Conservation (phyloP, 2,797 vertebrate genomes). For the Microcaecilia unicolor region DNA sequence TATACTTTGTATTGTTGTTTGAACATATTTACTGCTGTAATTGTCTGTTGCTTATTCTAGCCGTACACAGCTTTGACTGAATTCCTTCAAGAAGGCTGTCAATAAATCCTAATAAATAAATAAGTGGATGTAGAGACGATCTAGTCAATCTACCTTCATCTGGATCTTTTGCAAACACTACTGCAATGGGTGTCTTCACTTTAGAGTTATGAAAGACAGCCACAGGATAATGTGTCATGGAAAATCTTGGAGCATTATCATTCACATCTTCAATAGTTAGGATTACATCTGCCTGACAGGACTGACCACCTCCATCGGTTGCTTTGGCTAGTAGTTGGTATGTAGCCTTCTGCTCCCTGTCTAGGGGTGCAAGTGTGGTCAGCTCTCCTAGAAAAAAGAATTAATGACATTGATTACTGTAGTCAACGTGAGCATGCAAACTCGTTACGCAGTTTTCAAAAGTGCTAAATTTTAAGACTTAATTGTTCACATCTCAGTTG, state of each 20-base stretch:
- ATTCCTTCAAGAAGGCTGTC: no score
- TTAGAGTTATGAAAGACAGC: slow-evolving; percentile 94
- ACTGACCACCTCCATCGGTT: slow-evolving; percentile 84
- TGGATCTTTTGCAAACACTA: slow-evolving; percentile 82
- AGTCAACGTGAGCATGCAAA: neutral
- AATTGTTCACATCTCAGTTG: no score
- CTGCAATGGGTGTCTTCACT: slow-evolving; percentile 76
- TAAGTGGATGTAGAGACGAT: no score
- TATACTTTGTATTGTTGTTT: no score
- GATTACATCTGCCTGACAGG: slow-evolving; percentile 78
- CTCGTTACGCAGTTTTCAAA: no score
- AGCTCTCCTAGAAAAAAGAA: slow-evolving; percentile 69
- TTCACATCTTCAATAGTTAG: slow-evolving; percentile 80
- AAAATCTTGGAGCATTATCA: slow-evolving; percentile 83
- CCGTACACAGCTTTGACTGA: no score
- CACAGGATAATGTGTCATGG: slow-evolving; percentile 75
- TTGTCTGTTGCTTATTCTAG: no score
- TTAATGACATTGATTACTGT: slow-evolving; percentile 4
- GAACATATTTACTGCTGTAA: no score
- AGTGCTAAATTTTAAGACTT: no score
- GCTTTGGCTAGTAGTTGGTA: slow-evolving; percentile 82
- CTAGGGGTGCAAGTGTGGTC: slow-evolving; percentile 67
- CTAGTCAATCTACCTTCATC: slow-evolving; percentile 82
- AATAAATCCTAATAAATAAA: no score
- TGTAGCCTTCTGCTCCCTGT: slow-evolving; percentile 67